A percentile compares a stretch with the other conserved stretches of the same genome.
These are phyloP conservation scores for Nestor notabilis DNA, from an alignment of 2,113 vertebrate species.

Conservation along the genomic window DNA sequence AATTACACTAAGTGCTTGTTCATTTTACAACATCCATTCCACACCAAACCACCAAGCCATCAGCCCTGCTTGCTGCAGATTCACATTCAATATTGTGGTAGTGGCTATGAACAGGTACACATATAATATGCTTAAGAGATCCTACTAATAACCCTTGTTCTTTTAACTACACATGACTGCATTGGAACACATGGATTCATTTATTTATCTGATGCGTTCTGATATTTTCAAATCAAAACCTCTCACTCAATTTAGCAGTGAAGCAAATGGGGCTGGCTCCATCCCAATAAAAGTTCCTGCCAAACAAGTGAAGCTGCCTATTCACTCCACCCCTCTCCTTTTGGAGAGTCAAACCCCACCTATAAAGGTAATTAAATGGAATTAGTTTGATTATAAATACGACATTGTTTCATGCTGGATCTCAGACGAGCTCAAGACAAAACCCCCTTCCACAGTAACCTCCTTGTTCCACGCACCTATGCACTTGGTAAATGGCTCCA, in stretches of 20 bases:
- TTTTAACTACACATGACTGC: background rate
- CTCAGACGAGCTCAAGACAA: background rate
- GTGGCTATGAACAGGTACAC: fast-evolving
- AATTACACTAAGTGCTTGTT: background rate
- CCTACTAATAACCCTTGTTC: no score
- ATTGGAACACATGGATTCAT: fast-evolving
- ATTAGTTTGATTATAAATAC: background rate
- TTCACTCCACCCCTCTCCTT: background rate
- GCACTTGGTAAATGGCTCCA: conserved; percentile 13
- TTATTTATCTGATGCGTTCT: background rate
- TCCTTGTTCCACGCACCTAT: conserved; percentile 25
- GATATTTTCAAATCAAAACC: background rate
- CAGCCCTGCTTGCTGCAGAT: background rate
- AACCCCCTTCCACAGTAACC: background rate
- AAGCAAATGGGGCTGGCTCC: background rate
- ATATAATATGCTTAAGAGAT: no score
- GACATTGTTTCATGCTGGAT: background rate
- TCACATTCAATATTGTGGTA: fast-evolving
- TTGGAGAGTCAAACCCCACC: fast-evolving
- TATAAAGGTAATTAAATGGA: background rate
- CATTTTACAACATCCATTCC: fast-evolving
- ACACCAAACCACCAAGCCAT: background rate
- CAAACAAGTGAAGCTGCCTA: background rate
- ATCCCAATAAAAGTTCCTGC: background rate
- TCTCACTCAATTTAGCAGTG: background rate